These are phyloP conservation scores for Neolamprologus caudopunctatus DNA, from an alignment of 2,113 vertebrate genomes.

Conservation along the genomic window DNA sequence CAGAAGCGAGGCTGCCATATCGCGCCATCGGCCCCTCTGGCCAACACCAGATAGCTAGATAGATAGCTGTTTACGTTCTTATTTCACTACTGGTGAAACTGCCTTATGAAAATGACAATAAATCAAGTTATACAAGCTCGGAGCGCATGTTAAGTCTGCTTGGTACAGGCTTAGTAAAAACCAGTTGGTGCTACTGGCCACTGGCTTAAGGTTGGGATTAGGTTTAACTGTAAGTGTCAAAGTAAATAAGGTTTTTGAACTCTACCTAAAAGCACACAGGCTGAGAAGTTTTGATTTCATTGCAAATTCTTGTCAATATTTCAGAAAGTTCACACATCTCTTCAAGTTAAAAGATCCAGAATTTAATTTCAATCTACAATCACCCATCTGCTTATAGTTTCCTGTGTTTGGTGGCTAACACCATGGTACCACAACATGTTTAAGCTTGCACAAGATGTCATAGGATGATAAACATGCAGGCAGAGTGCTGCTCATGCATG, in stretches of 20 bases:
- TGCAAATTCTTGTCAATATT: not conserved
- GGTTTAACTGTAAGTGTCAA: not conserved
- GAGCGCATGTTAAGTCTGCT: not conserved
- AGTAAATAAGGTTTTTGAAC: not conserved
- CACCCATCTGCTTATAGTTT: not conserved
- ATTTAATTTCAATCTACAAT: not conserved
- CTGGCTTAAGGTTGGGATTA: not conserved
- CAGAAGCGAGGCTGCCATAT: not conserved
- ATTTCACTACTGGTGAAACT: not conserved
- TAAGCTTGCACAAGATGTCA: not conserved
- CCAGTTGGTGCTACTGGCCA: not conserved
- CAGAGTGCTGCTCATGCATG: not conserved
- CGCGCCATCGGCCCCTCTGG: not conserved
- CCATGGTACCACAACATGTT: not conserved
- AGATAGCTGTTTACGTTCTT: not conserved
- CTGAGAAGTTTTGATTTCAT: not conserved
- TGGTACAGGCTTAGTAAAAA: not conserved
- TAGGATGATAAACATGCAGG: not conserved
- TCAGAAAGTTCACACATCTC: not conserved
- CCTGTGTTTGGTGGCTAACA: not conserved
- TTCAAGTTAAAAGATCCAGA: not conserved
- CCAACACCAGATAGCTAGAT: not conserved
- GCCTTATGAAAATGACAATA: not conserved
- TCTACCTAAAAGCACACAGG: not conserved
- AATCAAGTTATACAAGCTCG: not conserved